Percentiles rank a stretch among this genome's conserved stretches.
phyloP scores from a whole-genome alignment of 2,797 vertebrate species.

The Siniperca undulata region DNA sequence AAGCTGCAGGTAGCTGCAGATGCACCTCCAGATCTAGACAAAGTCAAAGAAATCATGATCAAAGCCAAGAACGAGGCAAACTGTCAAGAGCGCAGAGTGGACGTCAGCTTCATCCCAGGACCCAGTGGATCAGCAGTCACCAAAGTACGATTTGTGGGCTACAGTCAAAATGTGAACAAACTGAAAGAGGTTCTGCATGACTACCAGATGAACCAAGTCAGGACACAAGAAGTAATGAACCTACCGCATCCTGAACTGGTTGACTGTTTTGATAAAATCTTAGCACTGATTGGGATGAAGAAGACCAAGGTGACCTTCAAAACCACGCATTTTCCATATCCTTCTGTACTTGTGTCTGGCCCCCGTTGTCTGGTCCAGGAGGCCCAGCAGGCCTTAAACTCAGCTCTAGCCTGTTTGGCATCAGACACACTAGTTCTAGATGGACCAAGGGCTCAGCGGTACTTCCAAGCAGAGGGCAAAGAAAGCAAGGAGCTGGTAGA shows the following conservation, averaged over 20 bases:
- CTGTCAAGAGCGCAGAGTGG: slow-evolving; percentile 40
- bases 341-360: slow-evolving; percentile 68
- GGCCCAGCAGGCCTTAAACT: slow-evolving; percentile 20
- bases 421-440: slow-evolving; percentile 50
- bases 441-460: slow-evolving; percentile 65
- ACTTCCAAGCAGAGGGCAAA: slow-evolving; percentile 67
- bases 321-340: slow-evolving; percentile 26
- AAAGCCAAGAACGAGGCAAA: slow-evolving; percentile 56
- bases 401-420: slow-evolving; percentile 45
- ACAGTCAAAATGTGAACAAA: slow-evolving; percentile 60
- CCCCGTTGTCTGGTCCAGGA: slow-evolving; percentile 57
- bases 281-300: slow-evolving; percentile 53
- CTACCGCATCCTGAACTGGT: slow-evolving; percentile 64
- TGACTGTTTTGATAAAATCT: slow-evolving; percentile 59
- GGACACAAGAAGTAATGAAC: slow-evolving; percentile 41
- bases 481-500: slow-evolving; percentile 51
- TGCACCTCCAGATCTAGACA: slow-evolving; percentile 41
- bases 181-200: slow-evolving; percentile 62
- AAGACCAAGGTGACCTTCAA: slow-evolving; percentile 42
- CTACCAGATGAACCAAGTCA: slow-evolving; percentile 57
- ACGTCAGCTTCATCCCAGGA: slow-evolving; percentile 47
- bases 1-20: slow-evolving; percentile 46
- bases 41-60: slow-evolving; percentile 59
- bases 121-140: background rate
- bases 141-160: slow-evolving; percentile 71